Evolutionary conservation across 2,113 vertebrate species (phyloP).

Genomic region (Podiceps cristatus): DNA sequence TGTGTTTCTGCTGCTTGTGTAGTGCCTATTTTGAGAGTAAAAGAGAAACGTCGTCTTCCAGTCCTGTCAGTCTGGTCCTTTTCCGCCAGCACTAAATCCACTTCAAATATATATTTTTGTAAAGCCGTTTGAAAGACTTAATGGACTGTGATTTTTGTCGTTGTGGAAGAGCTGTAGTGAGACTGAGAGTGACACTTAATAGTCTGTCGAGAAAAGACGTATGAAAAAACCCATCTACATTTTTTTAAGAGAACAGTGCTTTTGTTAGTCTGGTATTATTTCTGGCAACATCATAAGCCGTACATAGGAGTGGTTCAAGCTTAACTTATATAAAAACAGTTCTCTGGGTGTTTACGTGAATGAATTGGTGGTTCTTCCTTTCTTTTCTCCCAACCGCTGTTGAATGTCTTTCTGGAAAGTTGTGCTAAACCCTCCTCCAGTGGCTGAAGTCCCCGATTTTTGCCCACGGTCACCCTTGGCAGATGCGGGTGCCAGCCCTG

Average conservation of each 20-base stretch:
- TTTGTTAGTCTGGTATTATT: conserved; percentile 51
- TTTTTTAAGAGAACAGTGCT: background rate
- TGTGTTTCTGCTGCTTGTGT: background rate
- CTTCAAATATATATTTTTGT: background rate
- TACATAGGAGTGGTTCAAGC: background rate
- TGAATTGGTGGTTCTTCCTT: background rate
- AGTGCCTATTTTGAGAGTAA: background rate
- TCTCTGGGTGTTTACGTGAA: conserved; percentile 15
- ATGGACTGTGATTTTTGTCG: conserved; percentile 58
- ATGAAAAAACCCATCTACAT: background rate
- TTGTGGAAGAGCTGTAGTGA: conserved; percentile 45
- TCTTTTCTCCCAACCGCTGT: background rate
- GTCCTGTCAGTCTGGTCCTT: background rate
- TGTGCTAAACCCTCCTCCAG: background rate
- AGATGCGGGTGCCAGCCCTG: background rate
- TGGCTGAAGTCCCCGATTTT: background rate
- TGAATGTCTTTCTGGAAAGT: background rate
- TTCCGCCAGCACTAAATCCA: conserved; percentile 11
- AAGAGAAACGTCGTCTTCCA: background rate
- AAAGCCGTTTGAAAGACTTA: conserved; percentile 59
- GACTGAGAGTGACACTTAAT: conserved; percentile 62
- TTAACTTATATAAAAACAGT: background rate
- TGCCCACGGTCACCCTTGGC: background rate
- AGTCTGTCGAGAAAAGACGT: conserved; percentile 42
- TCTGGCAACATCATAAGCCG: conserved; percentile 15